These are phyloP conservation scores for Coptodon bakossiorum DNA, from an alignment of 2,113 vertebrate species.

Conservation along the genomic window DNA sequence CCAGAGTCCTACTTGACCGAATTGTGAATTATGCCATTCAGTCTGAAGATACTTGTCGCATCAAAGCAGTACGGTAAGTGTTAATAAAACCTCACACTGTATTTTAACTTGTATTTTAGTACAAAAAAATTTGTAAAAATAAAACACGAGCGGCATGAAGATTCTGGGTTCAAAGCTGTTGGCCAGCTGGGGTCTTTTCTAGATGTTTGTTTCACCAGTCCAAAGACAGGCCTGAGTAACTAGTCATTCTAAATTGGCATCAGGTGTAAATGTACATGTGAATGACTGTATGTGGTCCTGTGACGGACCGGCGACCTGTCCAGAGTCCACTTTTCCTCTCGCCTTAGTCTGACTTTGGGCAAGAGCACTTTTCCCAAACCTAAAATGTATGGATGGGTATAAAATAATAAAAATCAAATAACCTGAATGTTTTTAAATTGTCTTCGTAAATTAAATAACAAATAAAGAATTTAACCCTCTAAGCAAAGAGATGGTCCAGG, in stretches of 20 bases:
- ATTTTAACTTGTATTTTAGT: neutral
- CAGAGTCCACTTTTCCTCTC: neutral
- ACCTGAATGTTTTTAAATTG: neutral
- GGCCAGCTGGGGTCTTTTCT: neutral
- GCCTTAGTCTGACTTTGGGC: neutral
- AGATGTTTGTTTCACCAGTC: neutral
- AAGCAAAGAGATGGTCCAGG: neutral
- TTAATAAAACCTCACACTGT: neutral
- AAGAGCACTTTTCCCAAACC: neutral
- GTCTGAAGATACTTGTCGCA: neutral
- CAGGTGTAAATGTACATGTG: neutral
- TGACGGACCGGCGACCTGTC: neutral
- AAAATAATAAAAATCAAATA: neutral
- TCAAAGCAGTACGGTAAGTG: conserved; percentile 49
- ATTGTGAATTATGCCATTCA: conserved; percentile 44
- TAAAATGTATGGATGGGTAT: neutral
- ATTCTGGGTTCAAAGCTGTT: neutral
- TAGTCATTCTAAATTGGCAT: neutral
- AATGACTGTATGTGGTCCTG: neutral
- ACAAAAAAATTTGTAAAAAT: neutral
- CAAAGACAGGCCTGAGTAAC: neutral
- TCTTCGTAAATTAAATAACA: neutral
- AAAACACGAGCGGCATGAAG: neutral
- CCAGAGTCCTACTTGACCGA: rapidly evolving
- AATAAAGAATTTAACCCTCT: neutral